A percentile compares a stretch with the other conserved stretches of the same genome.
These are phyloP conservation scores for Bombus ignitus DNA, from an alignment of 1,140 invertebrate genomes.

Conservation along the genomic window DNA sequence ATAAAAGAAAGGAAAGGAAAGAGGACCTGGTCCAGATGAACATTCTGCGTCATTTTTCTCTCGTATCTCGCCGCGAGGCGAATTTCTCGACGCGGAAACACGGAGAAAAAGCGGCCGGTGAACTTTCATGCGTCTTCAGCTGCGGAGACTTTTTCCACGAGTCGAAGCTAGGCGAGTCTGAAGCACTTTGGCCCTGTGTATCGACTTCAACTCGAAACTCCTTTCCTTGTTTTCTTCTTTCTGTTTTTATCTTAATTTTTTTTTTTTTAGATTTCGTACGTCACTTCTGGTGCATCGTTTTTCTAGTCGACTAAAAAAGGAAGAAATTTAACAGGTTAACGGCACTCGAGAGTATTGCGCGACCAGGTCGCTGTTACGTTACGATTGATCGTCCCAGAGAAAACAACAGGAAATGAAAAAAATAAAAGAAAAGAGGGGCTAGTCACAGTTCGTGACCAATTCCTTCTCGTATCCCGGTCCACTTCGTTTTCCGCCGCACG, in stretches of 20 bases:
- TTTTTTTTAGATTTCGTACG: neutral
- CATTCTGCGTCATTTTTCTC: slow-evolving; percentile 52
- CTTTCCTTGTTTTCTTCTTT: neutral
- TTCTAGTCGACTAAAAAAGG: slow-evolving; percentile 14
- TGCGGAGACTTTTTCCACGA: slow-evolving; percentile 33
- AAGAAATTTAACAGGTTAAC: slow-evolving; percentile 46
- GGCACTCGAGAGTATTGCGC: slow-evolving; percentile 48
- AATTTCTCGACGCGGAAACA: slow-evolving; percentile 24
- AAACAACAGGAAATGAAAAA: neutral
- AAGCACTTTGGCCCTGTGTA: neutral
- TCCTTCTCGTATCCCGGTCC: neutral
- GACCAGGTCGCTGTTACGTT: slow-evolving; percentile 17
- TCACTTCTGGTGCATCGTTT: neutral
- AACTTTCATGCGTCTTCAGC: slow-evolving; percentile 45
- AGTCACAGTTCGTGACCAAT: neutral
- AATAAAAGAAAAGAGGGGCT: no score
- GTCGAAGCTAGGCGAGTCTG: neutral
- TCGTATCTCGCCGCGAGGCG: slow-evolving; percentile 29
- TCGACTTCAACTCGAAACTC: slow-evolving; percentile 9
- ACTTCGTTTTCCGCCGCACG: neutral
- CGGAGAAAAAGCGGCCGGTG: slow-evolving; percentile 30
- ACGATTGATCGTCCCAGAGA: slow-evolving; percentile 39
- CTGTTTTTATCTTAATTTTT: neutral
- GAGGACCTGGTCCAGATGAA: slow-evolving; percentile 34
- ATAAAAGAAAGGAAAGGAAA: neutral